Evolutionary conservation across 1,140 invertebrate species (phyloP), one percentile per base, ranked within the genome.

Genomic region (Tetragonula clypearis): DNA sequence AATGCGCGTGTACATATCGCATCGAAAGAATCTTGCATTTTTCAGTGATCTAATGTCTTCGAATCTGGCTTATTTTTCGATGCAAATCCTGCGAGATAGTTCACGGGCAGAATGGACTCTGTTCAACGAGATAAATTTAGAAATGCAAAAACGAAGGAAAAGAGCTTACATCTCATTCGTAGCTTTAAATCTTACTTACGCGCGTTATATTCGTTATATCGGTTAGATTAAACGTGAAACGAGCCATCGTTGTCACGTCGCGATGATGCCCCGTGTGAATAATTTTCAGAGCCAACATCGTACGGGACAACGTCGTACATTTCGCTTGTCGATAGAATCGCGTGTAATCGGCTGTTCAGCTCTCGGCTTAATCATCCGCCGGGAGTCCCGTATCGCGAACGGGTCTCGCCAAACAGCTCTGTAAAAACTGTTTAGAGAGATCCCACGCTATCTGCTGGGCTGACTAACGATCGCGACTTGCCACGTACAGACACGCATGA

Each of bases 361-460:
- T 30, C 30, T 30, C 5, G 19, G 56, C 68, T 79, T 23, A 35
- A 84, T 84, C 76, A 84, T 79, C 49, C 55, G 55, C 21, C 62
- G 76, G 55, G 30, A 79, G 30, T 79, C 82, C 26, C 76, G 76
- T 79, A 62, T 79, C 82, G 56, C 72, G 72, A 15, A 76, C 60
- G 30, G 30, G 82, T 72, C 76, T 60, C 56, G 76, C 68, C 79
- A 84, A 84, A 79, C 75, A 79, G 82, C 76, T 71, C 66, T 62
- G 71, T 84, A 84, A 84, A 84, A 84, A 84, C 56, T 58, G 8
- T 79, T 79, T 30, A 71, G 77, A 79, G 66, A 65, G 82, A 85
- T 85, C 84, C 84, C 84, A 85, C 84, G 84, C 78, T 85, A 85
- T 81, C 84, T 60, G 21, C 69, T 74, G 0, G 71, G 69, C 58